These are phyloP conservation scores for Hermaeophaga mercurialis DNA, from an alignment of 2,888 invertebrate genomes.

Conservation along the genomic window DNA sequence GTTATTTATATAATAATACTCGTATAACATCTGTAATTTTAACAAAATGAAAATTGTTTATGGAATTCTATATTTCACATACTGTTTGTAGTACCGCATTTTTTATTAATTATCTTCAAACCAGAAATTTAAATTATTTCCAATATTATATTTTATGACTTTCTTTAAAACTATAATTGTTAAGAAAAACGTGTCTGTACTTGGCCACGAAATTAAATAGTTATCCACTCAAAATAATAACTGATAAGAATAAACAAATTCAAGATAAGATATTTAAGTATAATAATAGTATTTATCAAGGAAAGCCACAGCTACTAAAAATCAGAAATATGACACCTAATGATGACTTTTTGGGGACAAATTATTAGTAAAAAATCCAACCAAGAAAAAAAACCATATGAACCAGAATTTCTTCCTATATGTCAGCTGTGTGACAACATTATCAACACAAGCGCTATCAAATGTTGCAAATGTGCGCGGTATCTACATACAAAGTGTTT, in stretches of 20 bases:
- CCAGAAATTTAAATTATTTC: no score
- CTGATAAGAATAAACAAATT: constrained; percentile 3
- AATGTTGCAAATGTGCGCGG: constrained; percentile 37
- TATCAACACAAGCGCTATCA: constrained; percentile 40
- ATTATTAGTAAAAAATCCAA: constrained; percentile 19
- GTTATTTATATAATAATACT: no score
- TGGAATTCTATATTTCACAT: no score
- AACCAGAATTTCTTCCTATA: constrained; percentile 1
- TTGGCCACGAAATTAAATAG: no score
- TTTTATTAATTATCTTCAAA: no score
- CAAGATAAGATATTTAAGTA: neutral
- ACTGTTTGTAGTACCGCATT: no score
- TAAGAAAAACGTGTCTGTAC: no score
- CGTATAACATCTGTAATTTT: no score
- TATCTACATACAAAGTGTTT: constrained; percentile 42
- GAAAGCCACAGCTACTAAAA: neutral
- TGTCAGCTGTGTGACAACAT: constrained; percentile 37
- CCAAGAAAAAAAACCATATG: constrained; percentile 1
- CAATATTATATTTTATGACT: no score
- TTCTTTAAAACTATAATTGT: no score
- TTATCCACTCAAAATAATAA: neutral
- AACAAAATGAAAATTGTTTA: no score
- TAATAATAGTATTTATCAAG: constrained; percentile 5
- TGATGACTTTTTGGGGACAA: constrained; percentile 32
- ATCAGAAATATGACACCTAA: constrained; percentile 18